Percentiles rank a stretch among this genome's conserved stretches.
These are phyloP conservation scores for Chloromyia formosa DNA, from an alignment of 2,888 invertebrate species.

Conservation along the genomic window DNA sequence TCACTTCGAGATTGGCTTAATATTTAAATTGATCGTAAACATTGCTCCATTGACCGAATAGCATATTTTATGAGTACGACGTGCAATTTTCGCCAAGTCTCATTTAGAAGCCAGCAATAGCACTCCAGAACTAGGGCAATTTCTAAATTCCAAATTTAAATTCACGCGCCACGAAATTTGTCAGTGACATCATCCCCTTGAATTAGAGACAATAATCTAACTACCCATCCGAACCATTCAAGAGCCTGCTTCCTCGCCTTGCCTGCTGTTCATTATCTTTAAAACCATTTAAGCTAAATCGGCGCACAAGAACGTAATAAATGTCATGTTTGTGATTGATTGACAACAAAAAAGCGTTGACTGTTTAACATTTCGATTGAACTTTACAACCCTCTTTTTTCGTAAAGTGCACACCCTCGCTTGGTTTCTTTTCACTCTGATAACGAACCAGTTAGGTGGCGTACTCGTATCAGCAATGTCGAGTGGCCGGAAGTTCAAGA, in stretches of 20 bases:
- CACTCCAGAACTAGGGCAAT: not conserved
- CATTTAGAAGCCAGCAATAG: not conserved
- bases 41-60: not conserved
- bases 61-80: not conserved
- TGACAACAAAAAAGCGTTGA: conserved; percentile 20
- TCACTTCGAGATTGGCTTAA: no score
- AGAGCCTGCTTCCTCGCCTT: no score
- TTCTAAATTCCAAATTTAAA: conserved; percentile 20
- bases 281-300: no score
- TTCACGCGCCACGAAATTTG: not conserved
- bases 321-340: conserved; percentile 26
- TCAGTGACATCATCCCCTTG: conserved; percentile 14
- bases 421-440: not conserved
- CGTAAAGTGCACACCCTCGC: not conserved
- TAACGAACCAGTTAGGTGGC: not conserved
- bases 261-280: no score
- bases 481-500: conserved; percentile 37
- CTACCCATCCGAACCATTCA: not conserved
- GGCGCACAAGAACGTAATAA: conserved; percentile 20
- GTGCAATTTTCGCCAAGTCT: not conserved
- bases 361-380: conserved; percentile 25
- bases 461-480: not conserved
- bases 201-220: not conserved
- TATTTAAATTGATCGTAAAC: not conserved
- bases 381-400: conserved; percentile 16